phyloP scores from a whole-genome alignment of 2,113 vertebrate genomes.

The Polypterus senegalus region DNA sequence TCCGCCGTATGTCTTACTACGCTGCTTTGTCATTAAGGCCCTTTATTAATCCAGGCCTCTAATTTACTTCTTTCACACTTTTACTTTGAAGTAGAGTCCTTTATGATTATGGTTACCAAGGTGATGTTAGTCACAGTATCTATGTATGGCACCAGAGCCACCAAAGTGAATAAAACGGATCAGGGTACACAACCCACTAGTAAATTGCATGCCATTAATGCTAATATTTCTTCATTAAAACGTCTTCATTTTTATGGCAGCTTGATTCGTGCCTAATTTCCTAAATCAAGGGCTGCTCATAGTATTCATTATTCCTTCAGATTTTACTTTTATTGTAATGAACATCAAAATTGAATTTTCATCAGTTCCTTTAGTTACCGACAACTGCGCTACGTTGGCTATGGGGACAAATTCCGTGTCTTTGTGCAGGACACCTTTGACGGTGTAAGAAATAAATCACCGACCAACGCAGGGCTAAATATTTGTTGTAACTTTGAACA shows the following conservation, averaged over 20 bases:
- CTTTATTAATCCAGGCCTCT: conserved; percentile 36
- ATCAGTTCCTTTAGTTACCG: too few relatives aligned
- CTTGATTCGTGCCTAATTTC: conserved; percentile 44
- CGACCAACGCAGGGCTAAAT: too few relatives aligned
- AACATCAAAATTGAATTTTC: conserved; percentile 32
- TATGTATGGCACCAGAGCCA: conserved; percentile 38
- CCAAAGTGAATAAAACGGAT: conserved; percentile 43
- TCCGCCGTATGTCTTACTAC: conserved; percentile 24
- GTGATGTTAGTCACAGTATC: conserved; percentile 41
- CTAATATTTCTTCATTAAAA: conserved; percentile 59
- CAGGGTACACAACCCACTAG: conserved; percentile 34
- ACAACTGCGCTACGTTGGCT: too few relatives aligned
- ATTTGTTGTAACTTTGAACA: too few relatives aligned
- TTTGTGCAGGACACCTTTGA: too few relatives aligned
- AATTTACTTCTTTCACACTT: conserved; percentile 38
- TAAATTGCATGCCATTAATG: conserved; percentile 61
- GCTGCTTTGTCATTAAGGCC: conserved; percentile 30
- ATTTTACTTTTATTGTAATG: conserved; percentile 25
- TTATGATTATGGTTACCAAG: conserved; percentile 55
- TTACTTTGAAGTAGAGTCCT: conserved; percentile 29
- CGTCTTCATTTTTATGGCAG: conserved; percentile 21
- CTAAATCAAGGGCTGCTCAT: conserved; percentile 46
- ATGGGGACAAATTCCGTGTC: too few relatives aligned
- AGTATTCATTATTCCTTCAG: conserved; percentile 24
- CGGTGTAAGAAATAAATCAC: too few relatives aligned